These are phyloP conservation scores for Xestia c-nigrum DNA, from an alignment of 2,888 invertebrate genomes.

Conservation along the genomic window DNA sequence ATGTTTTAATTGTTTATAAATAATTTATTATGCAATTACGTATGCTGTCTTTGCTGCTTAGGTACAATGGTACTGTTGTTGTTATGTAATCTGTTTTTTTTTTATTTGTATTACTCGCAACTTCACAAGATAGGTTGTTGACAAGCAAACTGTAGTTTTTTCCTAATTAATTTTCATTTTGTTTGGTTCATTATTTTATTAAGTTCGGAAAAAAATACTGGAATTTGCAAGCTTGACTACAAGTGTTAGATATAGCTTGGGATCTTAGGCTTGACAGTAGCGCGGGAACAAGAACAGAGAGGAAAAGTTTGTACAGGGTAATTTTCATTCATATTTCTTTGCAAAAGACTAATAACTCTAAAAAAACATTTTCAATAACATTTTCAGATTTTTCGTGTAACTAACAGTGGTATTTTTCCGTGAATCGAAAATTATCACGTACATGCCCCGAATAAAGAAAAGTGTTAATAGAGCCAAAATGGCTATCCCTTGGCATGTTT, in stretches of 20 bases:
- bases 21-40: conserved; percentile 1
- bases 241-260: too few species aligned
- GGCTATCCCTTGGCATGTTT: conserved; percentile 1
- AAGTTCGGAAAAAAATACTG: neutral
- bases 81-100: neutral
- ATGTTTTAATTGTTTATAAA: conserved; percentile 22
- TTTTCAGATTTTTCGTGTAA: neutral
- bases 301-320: neutral
- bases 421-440: conserved; percentile 45
- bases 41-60: neutral
- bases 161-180: neutral
- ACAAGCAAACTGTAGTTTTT: neutral
- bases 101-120: neutral
- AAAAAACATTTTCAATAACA: neutral
- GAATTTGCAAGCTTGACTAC: neutral
- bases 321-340: neutral
- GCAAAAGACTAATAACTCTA: neutral
- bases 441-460: conserved; percentile 39
- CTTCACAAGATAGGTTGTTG: neutral
- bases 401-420: conserved; percentile 35
- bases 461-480: conserved; percentile 53
- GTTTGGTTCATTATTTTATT: neutral
- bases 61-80: conserved; percentile 9
- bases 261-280: too few species aligned
- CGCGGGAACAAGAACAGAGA: neutral